Conservation (phyloP, 2,888 invertebrate species). For the Drosophila antonietae region DNA sequence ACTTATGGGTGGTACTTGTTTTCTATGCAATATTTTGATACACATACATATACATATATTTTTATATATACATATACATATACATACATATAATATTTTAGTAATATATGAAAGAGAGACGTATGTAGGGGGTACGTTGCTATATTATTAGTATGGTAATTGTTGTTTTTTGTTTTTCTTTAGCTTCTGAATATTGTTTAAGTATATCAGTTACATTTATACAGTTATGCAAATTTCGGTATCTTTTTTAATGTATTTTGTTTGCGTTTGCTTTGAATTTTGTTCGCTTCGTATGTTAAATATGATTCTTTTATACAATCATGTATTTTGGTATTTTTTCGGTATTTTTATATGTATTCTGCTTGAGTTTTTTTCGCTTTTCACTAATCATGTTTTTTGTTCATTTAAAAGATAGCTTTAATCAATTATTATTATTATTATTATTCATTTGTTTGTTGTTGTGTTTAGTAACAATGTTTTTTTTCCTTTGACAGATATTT, state of each 20-base stretch:
- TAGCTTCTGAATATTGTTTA: conserved; percentile 44
- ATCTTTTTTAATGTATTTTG: conserved; percentile 6
- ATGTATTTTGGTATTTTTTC: conserved; percentile 33
- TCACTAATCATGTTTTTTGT: conserved; percentile 12
- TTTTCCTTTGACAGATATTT: conserved; percentile 82
- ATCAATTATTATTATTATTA: conserved; percentile 19
- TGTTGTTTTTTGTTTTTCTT: conserved; percentile 13
- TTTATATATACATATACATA: conserved; percentile 13
- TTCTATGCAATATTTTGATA: conserved; percentile 28
- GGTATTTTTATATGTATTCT: conserved; percentile 3
- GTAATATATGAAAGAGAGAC: conserved; percentile 62
- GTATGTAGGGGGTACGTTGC: conserved; percentile 75
- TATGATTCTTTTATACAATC: conserved; percentile 55
- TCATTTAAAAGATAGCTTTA: conserved; percentile 26
- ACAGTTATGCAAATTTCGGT: conserved; percentile 54
- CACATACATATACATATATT: conserved; percentile 22
- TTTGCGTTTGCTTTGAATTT: conserved; percentile 25
- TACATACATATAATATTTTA: conserved; percentile 1
- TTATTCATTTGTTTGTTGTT: conserved; percentile 52
- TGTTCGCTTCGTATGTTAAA: conserved; percentile 19
- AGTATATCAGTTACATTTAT: conserved; percentile 64
- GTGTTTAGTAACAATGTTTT: conserved; percentile 81
- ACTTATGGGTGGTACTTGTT: conserved; percentile 7
- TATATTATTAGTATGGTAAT: conserved; percentile 49
- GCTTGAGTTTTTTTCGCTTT: conserved; percentile 1